Base-by-base conservation (phyloP, 1,140 invertebrate genomes). In the Aricia agestis region DNA sequence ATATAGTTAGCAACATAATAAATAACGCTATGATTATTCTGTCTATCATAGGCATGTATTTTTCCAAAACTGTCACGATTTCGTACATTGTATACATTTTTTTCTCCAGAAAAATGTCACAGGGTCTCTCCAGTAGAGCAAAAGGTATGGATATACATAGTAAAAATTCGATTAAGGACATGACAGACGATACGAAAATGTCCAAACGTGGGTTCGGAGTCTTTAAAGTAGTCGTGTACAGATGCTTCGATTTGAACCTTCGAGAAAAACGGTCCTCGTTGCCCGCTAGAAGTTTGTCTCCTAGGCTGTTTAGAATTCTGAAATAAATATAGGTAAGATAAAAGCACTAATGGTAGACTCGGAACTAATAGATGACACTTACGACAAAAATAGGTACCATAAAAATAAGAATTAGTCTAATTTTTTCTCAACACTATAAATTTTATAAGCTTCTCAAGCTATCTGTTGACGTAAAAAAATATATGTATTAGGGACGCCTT, bases 101-200 rank as follows among this genome's bases (percentile, higher is more conserved):
- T 1, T 73, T 66, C n/a, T 71, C 58, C 10, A 75, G 72, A 0
- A 79, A 74, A 0, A 77, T 25, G 13, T 82, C 70, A 15, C 74
- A 77, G 1, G 81, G 78, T 11, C 65, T 41, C 18, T 82, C 72
- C 10, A 82, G 66, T 7, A 68, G 13, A 1, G 70, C 72, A 3
- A 74, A 79, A 0, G 81, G 81, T 58, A 83, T 79, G 0, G 81
- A 74, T 18, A 80, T 17, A 58, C 74, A 77, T 7, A 80, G 2
- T 31, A 83, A 17, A 0, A 72, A 41, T 13, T 66, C 65, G 2
- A 83, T 74, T 58, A 80, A 15, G 1, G 82, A 80, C 71, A 82
- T 73, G 42, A 82, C 36, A 2, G 71, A 11, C 0, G 82, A 80
- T 15, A 83, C 52, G 15, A 61, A 81, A 7, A 80, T 41, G 6